Conservation (phyloP, 1,140 invertebrate species). For the Monomorium pharaonis region DNA sequence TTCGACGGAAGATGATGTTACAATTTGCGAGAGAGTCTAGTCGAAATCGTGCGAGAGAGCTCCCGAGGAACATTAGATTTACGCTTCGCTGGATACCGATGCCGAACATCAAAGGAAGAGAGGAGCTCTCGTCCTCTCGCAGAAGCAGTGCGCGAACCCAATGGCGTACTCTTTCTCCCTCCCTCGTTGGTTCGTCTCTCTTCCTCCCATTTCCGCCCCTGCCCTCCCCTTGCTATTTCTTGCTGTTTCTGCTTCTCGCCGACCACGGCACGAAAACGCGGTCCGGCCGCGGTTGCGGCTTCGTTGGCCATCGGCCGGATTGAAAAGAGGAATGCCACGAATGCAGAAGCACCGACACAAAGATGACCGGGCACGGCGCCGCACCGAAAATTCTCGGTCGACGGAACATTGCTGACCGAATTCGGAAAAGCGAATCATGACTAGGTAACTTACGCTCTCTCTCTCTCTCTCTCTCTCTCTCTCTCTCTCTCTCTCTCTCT, state of each 20-base stretch:
- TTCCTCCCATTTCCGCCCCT: neutral
- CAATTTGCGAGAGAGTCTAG: constrained; percentile 50
- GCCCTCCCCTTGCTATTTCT: constrained; percentile 7
- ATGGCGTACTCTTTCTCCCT: neutral
- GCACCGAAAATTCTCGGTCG: neutral
- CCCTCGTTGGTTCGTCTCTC: neutral
- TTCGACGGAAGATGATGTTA: constrained; percentile 63
- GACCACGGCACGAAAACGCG: constrained; percentile 38
- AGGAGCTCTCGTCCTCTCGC: constrained; percentile 14
- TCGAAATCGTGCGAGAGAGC: constrained; percentile 37
- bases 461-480: neutral
- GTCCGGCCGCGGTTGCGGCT: constrained; percentile 44
- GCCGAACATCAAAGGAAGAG: constrained; percentile 61
- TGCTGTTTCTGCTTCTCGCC: constrained; percentile 33
- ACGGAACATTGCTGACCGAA: constrained; percentile 30
- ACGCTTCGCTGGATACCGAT: constrained; percentile 53
- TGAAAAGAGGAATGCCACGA: constrained; percentile 52
- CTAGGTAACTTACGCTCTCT: neutral
- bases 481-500: neutral
- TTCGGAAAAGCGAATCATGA: constrained; percentile 22
- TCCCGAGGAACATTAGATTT: constrained; percentile 53
- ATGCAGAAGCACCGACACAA: constrained; percentile 25
- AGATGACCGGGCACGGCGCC: neutral
- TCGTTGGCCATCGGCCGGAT: constrained; percentile 41
- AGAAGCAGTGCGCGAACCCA: neutral